Percentiles rank a stretch among this genome's conserved stretches.
Evolutionary conservation across 2,888 invertebrate species (phyloP).

Genomic region (Mesoligia furuncula): DNA sequence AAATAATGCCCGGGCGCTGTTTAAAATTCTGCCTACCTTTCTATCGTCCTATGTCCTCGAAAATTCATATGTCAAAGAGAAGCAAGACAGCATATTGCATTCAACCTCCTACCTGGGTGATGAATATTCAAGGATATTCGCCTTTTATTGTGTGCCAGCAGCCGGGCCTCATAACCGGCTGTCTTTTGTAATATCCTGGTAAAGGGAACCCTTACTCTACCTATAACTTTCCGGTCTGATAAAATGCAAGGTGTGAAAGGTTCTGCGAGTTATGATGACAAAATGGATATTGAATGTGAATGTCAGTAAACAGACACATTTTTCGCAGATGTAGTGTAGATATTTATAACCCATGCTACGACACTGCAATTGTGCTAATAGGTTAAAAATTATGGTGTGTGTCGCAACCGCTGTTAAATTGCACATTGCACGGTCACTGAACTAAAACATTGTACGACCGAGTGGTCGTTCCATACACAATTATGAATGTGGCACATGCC

Average conservation of each 20-base stretch:
- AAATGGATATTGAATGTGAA: constrained; percentile 7
- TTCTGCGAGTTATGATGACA: constrained; percentile 13
- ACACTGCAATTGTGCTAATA: constrained; percentile 55
- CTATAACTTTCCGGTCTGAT: constrained; percentile 34
- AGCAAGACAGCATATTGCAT: constrained; percentile 55
- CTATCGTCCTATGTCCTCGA: constrained; percentile 36
- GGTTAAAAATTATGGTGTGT: constrained; percentile 67
- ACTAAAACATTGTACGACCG: constrained; percentile 77
- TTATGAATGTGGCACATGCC: constrained; percentile 76
- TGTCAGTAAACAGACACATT: background rate
- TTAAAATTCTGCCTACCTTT: constrained; percentile 39
- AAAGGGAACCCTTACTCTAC: constrained; percentile 33
- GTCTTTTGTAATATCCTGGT: constrained; percentile 53
- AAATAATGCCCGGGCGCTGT: constrained; percentile 31
- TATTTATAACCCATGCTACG: constrained; percentile 41
- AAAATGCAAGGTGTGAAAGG: constrained; percentile 32
- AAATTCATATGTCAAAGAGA: constrained; percentile 50
- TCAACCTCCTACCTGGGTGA: constrained; percentile 47
- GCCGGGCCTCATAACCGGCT: constrained; percentile 53
- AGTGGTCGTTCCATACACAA: constrained; percentile 67
- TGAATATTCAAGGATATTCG: constrained; percentile 65
- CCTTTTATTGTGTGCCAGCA: constrained; percentile 60
- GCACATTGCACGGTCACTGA: constrained; percentile 80
- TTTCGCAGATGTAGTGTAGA: constrained; percentile 22
- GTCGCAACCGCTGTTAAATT: constrained; percentile 75